Evolutionary conservation across 23 tunicate species (phyloP).

Genomic region (Trididemnum nubilum): DNA sequence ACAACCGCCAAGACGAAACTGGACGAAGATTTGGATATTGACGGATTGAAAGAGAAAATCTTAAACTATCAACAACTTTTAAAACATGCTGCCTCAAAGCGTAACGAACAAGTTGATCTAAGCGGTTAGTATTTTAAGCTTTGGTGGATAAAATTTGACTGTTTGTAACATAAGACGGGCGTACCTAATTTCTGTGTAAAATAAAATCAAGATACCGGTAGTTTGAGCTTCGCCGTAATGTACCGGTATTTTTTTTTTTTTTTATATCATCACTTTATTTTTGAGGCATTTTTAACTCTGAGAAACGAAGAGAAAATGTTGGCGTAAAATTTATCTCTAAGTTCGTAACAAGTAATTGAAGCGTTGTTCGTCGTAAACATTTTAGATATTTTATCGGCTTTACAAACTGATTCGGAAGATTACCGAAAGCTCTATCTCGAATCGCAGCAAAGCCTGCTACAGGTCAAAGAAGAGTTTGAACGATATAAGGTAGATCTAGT

Average conservation of each 20-base stretch:
- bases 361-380: too few relatives aligned
- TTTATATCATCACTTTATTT: too few relatives aligned
- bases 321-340: too few relatives aligned
- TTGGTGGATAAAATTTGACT: too few relatives aligned
- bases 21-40: slow-evolving; percentile 63
- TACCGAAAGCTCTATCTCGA: slow-evolving; percentile 77
- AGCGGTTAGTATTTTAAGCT: slow-evolving; percentile 34
- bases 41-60: slow-evolving; percentile 57
- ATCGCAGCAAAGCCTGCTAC: slow-evolving; percentile 61
- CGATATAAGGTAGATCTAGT: slow-evolving; percentile 72
- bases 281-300: too few relatives aligned
- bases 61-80: slow-evolving; percentile 60
- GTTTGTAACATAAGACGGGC: too few relatives aligned
- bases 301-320: too few relatives aligned
- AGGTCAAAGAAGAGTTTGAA: slow-evolving; percentile 80
- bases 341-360: too few relatives aligned
- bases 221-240: too few relatives aligned
- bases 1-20: neutral
- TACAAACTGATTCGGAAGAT: slow-evolving; percentile 50
- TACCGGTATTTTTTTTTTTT: too few relatives aligned
- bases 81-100: slow-evolving; percentile 52
- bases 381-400: slow-evolving; percentile 28
- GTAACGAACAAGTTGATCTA: slow-evolving; percentile 65
- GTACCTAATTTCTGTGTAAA: too few relatives aligned
- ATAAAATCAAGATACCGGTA: neutral